Conservation (phyloP, 2,797 vertebrate species). For the Vultur gryphus region DNA sequence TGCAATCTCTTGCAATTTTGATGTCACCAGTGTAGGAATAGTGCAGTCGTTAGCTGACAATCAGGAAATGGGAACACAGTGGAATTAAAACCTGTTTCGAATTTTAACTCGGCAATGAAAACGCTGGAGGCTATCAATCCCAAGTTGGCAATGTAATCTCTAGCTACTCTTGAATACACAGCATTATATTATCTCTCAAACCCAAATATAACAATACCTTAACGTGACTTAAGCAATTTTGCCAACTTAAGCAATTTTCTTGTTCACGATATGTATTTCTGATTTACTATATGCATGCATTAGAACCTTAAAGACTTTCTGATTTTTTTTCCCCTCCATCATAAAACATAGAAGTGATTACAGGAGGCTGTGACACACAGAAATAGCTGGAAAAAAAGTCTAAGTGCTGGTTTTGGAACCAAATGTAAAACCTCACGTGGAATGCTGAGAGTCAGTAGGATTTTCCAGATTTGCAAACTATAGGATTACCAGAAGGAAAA, state of each 20-base stretch:
- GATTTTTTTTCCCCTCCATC: neutral
- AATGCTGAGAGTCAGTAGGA: neutral
- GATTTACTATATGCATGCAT: neutral
- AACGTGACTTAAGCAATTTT: constrained; percentile 17
- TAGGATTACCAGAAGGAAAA: neutral
- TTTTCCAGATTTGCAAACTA: neutral
- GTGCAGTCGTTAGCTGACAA: constrained; percentile 14
- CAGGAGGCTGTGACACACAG: neutral
- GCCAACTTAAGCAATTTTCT: neutral
- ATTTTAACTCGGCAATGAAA: constrained; percentile 16
- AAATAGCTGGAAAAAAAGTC: neutral
- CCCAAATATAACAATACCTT: neutral
- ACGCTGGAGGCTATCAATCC: neutral
- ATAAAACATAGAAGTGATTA: neutral
- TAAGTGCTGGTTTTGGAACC: neutral
- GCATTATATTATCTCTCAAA: neutral
- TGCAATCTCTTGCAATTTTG: constrained; percentile 16
- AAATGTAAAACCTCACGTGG: neutral
- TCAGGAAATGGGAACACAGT: neutral
- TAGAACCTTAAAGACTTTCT: neutral
- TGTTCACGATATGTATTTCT: neutral
- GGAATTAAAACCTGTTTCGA: constrained; percentile 21
- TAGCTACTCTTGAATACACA: constrained; percentile 44
- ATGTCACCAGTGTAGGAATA: neutral
- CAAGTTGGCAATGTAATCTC: constrained; percentile 31